These are phyloP conservation scores for Tachystola acroxantha DNA, from an alignment of 2,888 invertebrate genomes.

Conservation along the genomic window DNA sequence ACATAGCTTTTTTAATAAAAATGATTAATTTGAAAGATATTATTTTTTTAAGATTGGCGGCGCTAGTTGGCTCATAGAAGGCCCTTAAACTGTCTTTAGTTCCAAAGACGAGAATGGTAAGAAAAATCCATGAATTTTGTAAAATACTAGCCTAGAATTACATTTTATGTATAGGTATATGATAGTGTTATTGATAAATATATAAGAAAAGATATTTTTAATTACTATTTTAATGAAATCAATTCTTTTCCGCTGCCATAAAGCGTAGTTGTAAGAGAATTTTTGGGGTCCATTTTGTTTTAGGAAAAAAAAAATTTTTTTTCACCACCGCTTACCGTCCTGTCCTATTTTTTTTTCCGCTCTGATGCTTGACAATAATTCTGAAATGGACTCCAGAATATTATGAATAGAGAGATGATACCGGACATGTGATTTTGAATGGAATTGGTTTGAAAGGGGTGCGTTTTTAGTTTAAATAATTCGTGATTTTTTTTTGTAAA, in stretches of 20 bases:
- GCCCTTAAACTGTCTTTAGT: background rate
- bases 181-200: conserved; percentile 44
- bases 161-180: conserved; percentile 44
- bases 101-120: conserved; percentile 6
- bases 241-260: conserved; percentile 61
- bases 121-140: conserved; percentile 41
- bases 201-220: conserved; percentile 69
- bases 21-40: too few relatives aligned
- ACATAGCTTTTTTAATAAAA: too few relatives aligned
- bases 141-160: conserved; percentile 57
- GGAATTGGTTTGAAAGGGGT: conserved; percentile 9
- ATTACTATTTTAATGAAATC: conserved; percentile 38
- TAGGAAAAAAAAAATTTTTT: conserved; percentile 21
- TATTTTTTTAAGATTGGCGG: too few relatives aligned
- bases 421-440: conserved; percentile 19
- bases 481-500: conserved; percentile 10
- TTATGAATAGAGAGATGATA: conserved; percentile 10
- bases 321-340: conserved; percentile 22
- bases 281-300: conserved; percentile 44
- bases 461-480: conserved; percentile 8
- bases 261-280: conserved; percentile 40
- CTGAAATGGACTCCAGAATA: conserved; percentile 18
- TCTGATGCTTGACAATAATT: conserved; percentile 21
- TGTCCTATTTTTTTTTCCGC: conserved; percentile 6
- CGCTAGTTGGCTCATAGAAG: too few relatives aligned